These are phyloP conservation scores for Epinephelus cyanopodus DNA, from an alignment of 2,113 vertebrate genomes.

Conservation along the genomic window DNA sequence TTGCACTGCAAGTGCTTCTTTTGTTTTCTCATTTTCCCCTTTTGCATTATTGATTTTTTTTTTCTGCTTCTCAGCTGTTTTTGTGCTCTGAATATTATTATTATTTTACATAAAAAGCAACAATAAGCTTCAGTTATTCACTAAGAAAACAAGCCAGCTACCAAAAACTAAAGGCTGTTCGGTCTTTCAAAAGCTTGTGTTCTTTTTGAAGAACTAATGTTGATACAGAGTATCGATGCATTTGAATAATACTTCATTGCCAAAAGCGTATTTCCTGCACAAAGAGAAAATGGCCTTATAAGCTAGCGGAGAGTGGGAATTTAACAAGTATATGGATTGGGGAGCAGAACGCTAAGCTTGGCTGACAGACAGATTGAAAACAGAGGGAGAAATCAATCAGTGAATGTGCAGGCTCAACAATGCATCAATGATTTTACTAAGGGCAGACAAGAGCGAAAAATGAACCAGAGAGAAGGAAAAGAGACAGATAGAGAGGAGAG, in stretches of 20 bases:
- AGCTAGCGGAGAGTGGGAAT: constrained; percentile 44
- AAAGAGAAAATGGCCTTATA: constrained; percentile 52
- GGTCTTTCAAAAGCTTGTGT: neutral
- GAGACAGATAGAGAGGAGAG: constrained; percentile 1
- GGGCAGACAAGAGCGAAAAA: constrained; percentile 43
- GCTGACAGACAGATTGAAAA: constrained; percentile 72
- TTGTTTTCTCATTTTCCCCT: constrained; percentile 3
- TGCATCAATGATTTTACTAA: constrained; percentile 66
- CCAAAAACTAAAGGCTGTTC: neutral
- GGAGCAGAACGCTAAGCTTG: constrained; percentile 45
- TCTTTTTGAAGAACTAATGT: constrained; percentile 26
- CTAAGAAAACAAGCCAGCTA: neutral
- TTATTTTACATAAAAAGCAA: constrained; percentile 12
- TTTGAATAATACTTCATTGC: constrained; percentile 49
- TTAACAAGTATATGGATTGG: constrained; percentile 59
- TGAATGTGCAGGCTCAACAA: constrained; percentile 57
- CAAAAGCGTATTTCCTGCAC: constrained; percentile 31
- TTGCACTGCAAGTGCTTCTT: neutral
- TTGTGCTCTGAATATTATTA: neutral
- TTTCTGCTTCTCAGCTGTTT: neutral
- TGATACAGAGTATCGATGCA: constrained; percentile 24
- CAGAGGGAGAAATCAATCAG: constrained; percentile 73
- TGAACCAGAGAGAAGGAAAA: constrained; percentile 24
- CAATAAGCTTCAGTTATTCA: neutral
- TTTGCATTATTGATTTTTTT: constrained; percentile 22